Base-by-base conservation (phyloP, 2,888 invertebrate species). In the Hesperia comma region DNA sequence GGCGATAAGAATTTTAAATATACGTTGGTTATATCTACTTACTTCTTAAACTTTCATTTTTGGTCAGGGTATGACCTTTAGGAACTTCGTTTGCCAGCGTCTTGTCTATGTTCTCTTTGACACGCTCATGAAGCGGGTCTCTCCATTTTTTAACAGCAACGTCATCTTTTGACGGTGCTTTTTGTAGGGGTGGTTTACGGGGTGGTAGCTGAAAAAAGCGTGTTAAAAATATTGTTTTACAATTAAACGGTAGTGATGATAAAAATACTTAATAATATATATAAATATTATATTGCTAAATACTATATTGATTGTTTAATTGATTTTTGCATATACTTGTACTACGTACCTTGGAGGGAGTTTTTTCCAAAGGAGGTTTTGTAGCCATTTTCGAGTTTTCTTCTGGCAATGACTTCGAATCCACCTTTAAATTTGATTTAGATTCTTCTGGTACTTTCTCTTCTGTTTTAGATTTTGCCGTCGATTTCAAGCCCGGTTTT, bases 21-120 rank as follows among this genome's bases (percentile, higher is more conserved):
- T 7, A 1, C 33, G 0, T 1, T 5, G n/a, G 33, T 1, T 1
- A 5, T 3, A 3, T 7, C 15, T 73, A 89, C 93, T 90, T 78
- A 93, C 93, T 93, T 84, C 93, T 85, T 69, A 93, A 88, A 71
- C 93, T 93, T 70, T 93, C 93, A 75, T 93, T 93, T 74, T 93
- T 93, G 17, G 91, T 93, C 54, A 93, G 81, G 6, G 93, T 93
- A 74, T 93, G 93, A 58, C 93, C 93, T 74, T 93, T 93, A 1
- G 93, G 93, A 19, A 86, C 79, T 70, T 93, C 93, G 72, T 93
- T 92, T 19, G 85, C 86, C 40, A 93, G 76, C 19, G 93, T 93
- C 77, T 92, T 93, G 77, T 93, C 93, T 66, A 93, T 93, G 70
- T 92, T 93, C 64, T 93, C 93, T 78, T 93, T 93, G 40, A 92